Conservation (phyloP, 1,140 invertebrate species). For the Arion vulgaris region DNA sequence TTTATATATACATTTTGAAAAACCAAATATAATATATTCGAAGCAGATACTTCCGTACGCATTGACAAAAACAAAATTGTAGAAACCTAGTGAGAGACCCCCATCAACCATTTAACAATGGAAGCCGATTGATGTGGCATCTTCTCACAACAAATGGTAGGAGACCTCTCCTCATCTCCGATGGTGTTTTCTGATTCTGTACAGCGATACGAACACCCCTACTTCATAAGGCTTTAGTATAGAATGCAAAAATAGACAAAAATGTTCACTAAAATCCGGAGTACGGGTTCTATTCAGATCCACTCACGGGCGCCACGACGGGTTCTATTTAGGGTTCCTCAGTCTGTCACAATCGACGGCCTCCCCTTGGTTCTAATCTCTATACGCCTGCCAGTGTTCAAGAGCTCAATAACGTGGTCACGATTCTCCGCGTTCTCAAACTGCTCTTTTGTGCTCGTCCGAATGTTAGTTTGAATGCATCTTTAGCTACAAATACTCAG, state of each 20-base stretch:
- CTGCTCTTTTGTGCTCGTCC: background rate
- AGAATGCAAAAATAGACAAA: background rate
- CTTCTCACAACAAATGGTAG: background rate
- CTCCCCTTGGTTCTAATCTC: background rate
- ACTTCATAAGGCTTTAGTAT: background rate
- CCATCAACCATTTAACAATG: background rate
- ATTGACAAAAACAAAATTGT: too few relatives aligned
- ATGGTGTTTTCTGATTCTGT: background rate
- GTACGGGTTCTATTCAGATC: background rate
- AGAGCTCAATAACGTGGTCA: background rate
- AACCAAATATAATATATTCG: too few relatives aligned
- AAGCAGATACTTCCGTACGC: too few relatives aligned
- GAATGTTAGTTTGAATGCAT: background rate
- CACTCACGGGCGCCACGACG: background rate
- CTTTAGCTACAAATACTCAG: background rate
- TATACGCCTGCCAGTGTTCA: background rate
- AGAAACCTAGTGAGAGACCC: too few relatives aligned
- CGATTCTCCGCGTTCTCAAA: background rate
- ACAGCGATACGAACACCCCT: background rate
- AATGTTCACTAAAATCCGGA: background rate
- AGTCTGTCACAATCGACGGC: background rate
- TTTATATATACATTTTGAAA: too few relatives aligned
- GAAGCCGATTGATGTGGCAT: background rate
- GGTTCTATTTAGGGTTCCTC: background rate
- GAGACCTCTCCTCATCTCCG: background rate